phyloP scores from a whole-genome alignment of 2,113 vertebrate species.

The Delphinapterus leucas region DNA sequence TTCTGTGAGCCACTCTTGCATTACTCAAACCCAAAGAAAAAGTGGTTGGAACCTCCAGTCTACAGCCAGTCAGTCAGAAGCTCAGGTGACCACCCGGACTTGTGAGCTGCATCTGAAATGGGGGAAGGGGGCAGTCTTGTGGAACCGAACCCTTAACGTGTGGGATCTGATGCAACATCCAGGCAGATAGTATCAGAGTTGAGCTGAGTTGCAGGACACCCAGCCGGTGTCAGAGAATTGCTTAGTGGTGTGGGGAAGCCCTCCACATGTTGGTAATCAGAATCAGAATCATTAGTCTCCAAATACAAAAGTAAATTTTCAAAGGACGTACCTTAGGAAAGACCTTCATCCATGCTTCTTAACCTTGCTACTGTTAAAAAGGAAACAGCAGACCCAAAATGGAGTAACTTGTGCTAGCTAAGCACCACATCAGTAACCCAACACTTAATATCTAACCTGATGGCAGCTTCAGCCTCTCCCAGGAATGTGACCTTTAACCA shows the following conservation, averaged over 20 bases:
- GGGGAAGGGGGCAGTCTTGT: background rate
- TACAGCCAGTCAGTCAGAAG: background rate
- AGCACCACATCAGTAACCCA: background rate
- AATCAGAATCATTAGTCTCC: background rate
- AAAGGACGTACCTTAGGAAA: background rate
- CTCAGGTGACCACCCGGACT: background rate
- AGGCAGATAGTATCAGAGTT: background rate
- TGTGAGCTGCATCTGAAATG: background rate
- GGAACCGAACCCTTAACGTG: background rate
- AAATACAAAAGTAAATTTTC: constrained; percentile 47
- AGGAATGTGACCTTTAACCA: background rate
- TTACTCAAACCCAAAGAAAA: background rate
- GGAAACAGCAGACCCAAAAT: background rate
- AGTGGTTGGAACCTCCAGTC: background rate
- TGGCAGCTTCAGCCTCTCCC: background rate
- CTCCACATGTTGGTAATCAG: background rate
- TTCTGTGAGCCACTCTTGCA: background rate
- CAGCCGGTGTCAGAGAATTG: background rate
- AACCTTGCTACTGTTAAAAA: background rate
- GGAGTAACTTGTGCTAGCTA: background rate
- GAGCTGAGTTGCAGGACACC: background rate
- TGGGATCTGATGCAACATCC: background rate
- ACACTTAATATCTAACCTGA: background rate
- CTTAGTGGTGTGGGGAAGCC: background rate
- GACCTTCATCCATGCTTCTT: background rate